Evolutionary conservation across 2,888 invertebrate species (phyloP), one percentile per base, ranked within the genome.

Genomic region (Drosophila picticornis): DNA sequence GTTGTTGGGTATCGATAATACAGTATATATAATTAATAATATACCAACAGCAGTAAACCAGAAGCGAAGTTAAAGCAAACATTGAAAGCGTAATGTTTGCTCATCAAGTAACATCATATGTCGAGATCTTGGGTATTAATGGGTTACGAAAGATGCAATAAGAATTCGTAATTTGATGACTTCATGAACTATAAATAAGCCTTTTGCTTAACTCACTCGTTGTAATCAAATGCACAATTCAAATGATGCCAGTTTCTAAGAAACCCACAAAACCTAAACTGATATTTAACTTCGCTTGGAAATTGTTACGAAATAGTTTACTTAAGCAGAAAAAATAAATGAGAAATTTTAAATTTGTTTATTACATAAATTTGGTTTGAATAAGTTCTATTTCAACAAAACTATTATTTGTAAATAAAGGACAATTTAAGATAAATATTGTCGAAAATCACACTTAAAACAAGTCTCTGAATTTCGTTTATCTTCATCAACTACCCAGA

Each of bases 1-100:
- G 34, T 38, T 65, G 65, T 50, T 55, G 57, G 43, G 10, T 22
- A 51, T 58, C n/a, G 31, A 53, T 56, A 50, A 13, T 34, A 48
- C 31, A 70, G 62, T 56, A 51, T 58, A 48, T 31, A 61, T 48
- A 43, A 43, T 16, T 32, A 7, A 25, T 46, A 46, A 27, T 38
- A 38, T 19, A 19, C 19, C 22, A 53, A 34, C 31, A 16, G 27
- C 56, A 56, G 40, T 11, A 46, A 29, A 34, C 9, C 16, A 19
- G 48, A 34, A 13, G 25, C 29, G 34, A 13, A 31, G 31, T 10
- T 22, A 29, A 32, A 13, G 34, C 34, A 10, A 56, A 55, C 7
- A 55, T 13, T 36, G 2, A 2, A 6, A 19, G 22, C 34, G 0
- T 2, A 22, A 16, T 22, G 25, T n/a, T 38, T 55, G 27, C 27